phyloP scores from a whole-genome alignment of 2,797 vertebrate species.

The Pteropus rufus region DNA sequence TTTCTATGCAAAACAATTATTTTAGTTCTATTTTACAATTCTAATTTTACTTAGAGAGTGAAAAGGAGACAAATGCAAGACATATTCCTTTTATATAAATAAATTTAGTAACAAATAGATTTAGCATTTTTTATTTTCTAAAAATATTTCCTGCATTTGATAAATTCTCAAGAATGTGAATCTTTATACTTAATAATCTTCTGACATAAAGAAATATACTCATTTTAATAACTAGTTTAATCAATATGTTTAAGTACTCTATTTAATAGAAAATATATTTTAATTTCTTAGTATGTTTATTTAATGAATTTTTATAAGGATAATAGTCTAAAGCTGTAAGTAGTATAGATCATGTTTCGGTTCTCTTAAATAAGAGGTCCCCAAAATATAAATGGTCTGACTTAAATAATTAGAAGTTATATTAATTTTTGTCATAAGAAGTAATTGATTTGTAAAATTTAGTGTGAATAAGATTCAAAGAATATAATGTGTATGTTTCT shows the following conservation, averaged over 20 bases:
- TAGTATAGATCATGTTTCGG: neutral
- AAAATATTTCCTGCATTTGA: neutral
- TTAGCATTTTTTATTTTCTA: neutral
- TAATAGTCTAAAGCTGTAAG: neutral
- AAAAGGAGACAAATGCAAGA: neutral
- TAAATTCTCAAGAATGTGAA: neutral
- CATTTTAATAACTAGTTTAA: neutral
- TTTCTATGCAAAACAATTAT: neutral
- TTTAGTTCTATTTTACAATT: slow-evolving; percentile 25
- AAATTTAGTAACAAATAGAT: neutral
- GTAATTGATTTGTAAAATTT: neutral
- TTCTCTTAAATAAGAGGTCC: neutral
- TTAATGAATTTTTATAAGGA: neutral
- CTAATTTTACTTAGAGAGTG: neutral
- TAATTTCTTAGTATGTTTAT: neutral
- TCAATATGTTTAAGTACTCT: neutral
- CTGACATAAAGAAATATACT: neutral
- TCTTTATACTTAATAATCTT: neutral
- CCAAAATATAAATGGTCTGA: neutral
- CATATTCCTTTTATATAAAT: neutral
- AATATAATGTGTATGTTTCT: neutral
- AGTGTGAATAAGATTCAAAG: neutral
- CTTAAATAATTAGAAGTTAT: neutral
- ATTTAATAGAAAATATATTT: neutral
- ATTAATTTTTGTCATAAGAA: neutral